These are phyloP conservation scores for Eupithecia insigniata DNA, from an alignment of 2,888 invertebrate genomes.

Conservation along the genomic window DNA sequence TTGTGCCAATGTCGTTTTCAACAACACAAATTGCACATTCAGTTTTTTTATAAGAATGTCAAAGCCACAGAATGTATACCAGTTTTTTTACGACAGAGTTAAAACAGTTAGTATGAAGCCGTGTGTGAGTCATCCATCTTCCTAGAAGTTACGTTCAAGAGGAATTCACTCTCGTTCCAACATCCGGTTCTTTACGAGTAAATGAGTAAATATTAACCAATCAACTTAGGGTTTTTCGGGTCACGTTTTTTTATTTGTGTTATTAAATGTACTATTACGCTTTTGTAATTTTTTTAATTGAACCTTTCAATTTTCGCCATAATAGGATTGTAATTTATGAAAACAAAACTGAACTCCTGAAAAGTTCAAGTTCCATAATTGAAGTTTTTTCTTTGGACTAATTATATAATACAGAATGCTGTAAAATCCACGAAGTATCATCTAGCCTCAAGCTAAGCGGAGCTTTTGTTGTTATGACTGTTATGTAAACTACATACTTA, in stretches of 20 bases:
- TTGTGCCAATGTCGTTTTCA: background rate
- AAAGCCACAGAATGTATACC: background rate
- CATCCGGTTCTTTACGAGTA: conserved; percentile 51
- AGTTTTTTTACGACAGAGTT: background rate
- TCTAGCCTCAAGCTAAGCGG: too few relatives aligned
- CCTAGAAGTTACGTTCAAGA: conserved; percentile 50
- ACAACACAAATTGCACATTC: conserved; percentile 1
- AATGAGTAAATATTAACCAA: background rate
- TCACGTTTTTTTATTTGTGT: background rate
- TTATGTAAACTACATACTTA: too few relatives aligned
- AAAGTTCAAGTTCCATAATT: background rate
- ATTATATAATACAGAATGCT: too few relatives aligned
- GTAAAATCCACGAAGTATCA: too few relatives aligned
- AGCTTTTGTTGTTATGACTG: too few relatives aligned
- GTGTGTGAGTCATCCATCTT: conserved; percentile 58
- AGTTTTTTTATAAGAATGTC: conserved; percentile 6
- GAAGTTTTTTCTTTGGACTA: too few relatives aligned
- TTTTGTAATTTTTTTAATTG: background rate
- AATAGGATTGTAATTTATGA: background rate
- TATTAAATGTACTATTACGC: too few relatives aligned
- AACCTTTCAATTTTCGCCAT: background rate
- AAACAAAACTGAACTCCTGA: background rate
- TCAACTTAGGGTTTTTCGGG: background rate
- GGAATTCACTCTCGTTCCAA: conserved; percentile 63
- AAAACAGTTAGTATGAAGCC: background rate